phyloP scores from a whole-genome alignment of 2,113 vertebrate genomes.

The Mirounga angustirostris region DNA sequence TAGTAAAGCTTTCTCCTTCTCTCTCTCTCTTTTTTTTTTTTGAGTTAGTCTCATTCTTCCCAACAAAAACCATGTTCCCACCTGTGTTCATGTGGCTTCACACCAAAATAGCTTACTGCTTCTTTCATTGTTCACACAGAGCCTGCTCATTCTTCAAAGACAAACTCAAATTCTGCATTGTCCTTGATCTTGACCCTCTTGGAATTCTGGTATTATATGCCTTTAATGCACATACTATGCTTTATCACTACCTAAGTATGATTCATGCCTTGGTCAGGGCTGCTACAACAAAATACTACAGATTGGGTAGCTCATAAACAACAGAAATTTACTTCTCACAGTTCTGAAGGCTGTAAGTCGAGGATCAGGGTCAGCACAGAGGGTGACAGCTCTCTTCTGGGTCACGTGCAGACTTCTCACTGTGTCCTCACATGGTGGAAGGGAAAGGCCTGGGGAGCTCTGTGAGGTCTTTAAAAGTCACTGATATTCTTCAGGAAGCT shows the following conservation, averaged over 20 bases:
- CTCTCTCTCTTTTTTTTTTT: background rate
- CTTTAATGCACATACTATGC: background rate
- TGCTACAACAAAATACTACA: background rate
- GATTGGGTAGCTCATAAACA: background rate
- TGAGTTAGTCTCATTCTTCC: background rate
- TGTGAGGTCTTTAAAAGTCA: background rate
- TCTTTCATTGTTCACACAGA: background rate
- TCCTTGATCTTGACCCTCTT: background rate
- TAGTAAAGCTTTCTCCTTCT: background rate
- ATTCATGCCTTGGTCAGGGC: too few relatives aligned
- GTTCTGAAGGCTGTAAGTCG: background rate
- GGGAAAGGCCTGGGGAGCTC: background rate
- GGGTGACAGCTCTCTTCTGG: background rate
- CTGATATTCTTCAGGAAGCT: background rate
- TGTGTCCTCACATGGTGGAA: background rate
- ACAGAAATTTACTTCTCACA: background rate
- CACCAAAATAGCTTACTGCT: background rate
- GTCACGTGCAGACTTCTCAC: background rate
- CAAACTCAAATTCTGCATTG: background rate
- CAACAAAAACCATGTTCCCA: accelerated
- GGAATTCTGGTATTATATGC: background rate
- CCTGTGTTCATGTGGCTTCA: accelerated
- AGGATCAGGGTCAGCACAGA: background rate
- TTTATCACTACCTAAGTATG: background rate
- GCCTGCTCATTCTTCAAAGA: background rate